Conservation (phyloP, 2,888 invertebrate species). For the Dendrolimus pini region DNA sequence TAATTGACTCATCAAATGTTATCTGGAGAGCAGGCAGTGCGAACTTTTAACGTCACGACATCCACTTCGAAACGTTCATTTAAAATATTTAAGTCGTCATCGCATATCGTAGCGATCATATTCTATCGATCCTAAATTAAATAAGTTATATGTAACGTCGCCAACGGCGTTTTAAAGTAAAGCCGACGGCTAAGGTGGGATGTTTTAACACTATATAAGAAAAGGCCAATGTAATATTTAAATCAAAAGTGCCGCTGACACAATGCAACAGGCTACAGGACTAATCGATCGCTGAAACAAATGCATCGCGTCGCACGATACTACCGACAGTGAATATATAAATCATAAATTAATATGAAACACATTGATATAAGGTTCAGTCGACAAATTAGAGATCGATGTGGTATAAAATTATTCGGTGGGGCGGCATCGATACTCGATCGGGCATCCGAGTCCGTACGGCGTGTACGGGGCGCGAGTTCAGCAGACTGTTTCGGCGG, state of each 20-base stretch:
- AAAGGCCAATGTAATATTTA: neutral
- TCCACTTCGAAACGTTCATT: slow-evolving; percentile 66
- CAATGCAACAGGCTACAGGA: neutral
- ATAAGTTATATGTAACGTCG: slow-evolving; percentile 2
- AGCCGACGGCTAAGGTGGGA: slow-evolving; percentile 53
- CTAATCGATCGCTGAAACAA: neutral
- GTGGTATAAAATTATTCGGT: neutral
- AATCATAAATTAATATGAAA: neutral
- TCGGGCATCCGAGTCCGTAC: no score
- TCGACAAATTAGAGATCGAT: neutral
- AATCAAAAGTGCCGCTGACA: slow-evolving; percentile 5
- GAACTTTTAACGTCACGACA: slow-evolving; percentile 61
- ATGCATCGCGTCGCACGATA: neutral
- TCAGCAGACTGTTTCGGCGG: slow-evolving; percentile 65
- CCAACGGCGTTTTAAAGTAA: slow-evolving; percentile 9
- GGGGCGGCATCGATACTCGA: no score
- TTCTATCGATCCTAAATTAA: neutral
- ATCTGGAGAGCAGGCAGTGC: slow-evolving; percentile 54
- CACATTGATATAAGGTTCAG: neutral
- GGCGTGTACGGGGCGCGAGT: slow-evolving; percentile 5
- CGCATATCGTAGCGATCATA: slow-evolving; percentile 17
- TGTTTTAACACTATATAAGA: slow-evolving; percentile 34
- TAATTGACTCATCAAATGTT: slow-evolving; percentile 9
- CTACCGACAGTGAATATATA: neutral
- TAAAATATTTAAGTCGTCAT: slow-evolving; percentile 49